Evolutionary conservation across 2,888 invertebrate genomes (phyloP).

Genomic region (Metallyticus violacea): DNA sequence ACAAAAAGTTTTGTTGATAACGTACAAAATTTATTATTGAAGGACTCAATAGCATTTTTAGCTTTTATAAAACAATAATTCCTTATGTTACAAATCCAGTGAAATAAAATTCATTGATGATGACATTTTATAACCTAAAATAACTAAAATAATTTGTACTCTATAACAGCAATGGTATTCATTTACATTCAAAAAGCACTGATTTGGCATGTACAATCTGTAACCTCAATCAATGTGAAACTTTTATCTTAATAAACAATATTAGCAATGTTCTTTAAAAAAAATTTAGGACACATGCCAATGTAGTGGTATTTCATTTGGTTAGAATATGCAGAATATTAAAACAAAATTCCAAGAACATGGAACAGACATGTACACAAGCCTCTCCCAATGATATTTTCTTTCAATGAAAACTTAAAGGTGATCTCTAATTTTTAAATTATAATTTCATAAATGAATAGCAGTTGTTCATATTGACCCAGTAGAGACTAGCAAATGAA

Average conservation of each 20-base stretch:
- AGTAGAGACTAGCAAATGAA: slow-evolving; percentile 14
- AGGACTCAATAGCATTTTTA: not conserved
- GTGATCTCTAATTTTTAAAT: not conserved
- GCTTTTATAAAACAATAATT: not conserved
- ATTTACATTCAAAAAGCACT: not conserved
- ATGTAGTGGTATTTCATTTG: not conserved
- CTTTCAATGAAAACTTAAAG: not conserved
- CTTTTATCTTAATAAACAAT: not conserved
- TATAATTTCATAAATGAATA: not conserved
- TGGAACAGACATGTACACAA: not conserved
- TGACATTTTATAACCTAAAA: not conserved
- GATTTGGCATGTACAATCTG: not conserved
- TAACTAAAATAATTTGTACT: not conserved
- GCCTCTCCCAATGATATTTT: not conserved
- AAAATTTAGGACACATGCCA: not conserved
- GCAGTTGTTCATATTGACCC: not conserved
- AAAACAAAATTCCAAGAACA: not conserved
- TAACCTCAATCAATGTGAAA: not conserved
- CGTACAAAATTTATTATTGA: not conserved
- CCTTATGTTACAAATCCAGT: not conserved
- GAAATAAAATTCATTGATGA: not conserved
- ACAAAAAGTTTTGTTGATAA: not conserved
- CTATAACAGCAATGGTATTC: not conserved
- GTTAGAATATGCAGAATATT: not conserved
- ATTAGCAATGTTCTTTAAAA: not conserved